Evolutionary conservation across 2,888 invertebrate genomes (phyloP).

Genomic region (Limulus polyphemus): DNA sequence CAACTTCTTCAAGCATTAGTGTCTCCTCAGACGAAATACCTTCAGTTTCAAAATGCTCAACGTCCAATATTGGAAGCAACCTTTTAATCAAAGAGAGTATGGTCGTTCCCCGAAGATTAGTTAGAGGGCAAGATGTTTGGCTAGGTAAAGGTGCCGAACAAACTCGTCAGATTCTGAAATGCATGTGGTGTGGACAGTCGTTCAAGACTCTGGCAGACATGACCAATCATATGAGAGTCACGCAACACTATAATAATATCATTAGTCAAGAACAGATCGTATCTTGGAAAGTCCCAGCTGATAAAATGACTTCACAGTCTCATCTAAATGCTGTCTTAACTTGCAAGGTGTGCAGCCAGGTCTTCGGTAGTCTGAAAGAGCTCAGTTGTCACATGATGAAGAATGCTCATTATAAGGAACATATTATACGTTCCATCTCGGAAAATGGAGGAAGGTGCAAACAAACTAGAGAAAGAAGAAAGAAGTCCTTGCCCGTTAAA

Average conservation of each 20-base stretch:
- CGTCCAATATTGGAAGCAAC: conserved; percentile 12
- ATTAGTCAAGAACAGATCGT: conserved; percentile 94
- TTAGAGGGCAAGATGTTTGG: conserved; percentile 96
- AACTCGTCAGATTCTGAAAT: conserved; percentile 89
- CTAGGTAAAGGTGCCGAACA: conserved; percentile 93
- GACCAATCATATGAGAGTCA: conserved; percentile 97
- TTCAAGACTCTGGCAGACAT: conserved; percentile 92
- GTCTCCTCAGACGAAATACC: too few relatives aligned
- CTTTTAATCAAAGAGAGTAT: conserved; percentile 58
- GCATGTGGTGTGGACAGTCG: conserved; percentile 98
- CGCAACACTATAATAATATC: conserved; percentile 95
- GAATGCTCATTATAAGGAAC: conserved; percentile 92
- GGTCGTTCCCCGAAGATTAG: conserved; percentile 86
- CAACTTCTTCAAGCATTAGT: background rate
- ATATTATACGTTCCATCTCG: conserved; percentile 59
- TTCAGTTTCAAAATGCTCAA: background rate
- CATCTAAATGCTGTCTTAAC: conserved; percentile 89
- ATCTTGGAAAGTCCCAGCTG: conserved; percentile 85
- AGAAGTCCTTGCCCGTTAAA: conserved; percentile 80
- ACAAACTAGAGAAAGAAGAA: conserved; percentile 76
- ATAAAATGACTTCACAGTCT: conserved; percentile 46
- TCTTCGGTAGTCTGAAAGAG: conserved; percentile 86
- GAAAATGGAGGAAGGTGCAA: conserved; percentile 67
- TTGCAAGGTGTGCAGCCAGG: conserved; percentile 93
- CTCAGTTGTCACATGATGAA: conserved; percentile 96